Percentiles rank a stretch among this genome's conserved stretches.
These are phyloP conservation scores for Tipula vernalis DNA, from an alignment of 2,888 invertebrate genomes.

Conservation along the genomic window DNA sequence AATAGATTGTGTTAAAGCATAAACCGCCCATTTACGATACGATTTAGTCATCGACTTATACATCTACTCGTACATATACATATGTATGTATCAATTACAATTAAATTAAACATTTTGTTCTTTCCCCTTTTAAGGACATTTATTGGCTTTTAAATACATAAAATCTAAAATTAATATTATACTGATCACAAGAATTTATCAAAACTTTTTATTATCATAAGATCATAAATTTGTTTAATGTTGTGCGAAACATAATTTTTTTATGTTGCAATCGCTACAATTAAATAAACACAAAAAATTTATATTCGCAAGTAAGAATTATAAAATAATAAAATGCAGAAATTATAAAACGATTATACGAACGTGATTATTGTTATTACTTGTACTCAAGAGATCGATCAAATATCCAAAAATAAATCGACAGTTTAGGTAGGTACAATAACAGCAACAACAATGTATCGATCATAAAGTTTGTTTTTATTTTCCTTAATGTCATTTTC, in stretches of 20 bases:
- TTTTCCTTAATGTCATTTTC: neutral
- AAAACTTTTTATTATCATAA: conserved; percentile 5
- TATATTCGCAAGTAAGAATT: neutral
- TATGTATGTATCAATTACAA: no score
- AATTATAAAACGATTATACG: conserved; percentile 7
- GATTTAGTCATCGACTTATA: no score
- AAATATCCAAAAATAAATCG: neutral
- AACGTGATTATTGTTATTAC: conserved; percentile 10
- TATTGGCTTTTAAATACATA: no score
- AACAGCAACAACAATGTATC: neutral
- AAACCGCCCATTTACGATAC: no score
- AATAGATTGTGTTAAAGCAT: no score
- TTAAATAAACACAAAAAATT: neutral
- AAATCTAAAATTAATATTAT: neutral
- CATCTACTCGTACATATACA: no score
- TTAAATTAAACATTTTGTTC: no score
- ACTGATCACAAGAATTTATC: neutral
- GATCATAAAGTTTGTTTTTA: neutral
- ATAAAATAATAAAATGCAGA: neutral
- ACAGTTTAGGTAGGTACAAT: neutral
- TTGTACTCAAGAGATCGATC: conserved; percentile 8
- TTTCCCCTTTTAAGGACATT: no score
- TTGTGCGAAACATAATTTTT: conserved; percentile 5
- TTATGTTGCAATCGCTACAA: neutral
- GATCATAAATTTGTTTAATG: conserved; percentile 8